A percentile compares a stretch with the other conserved stretches of the same genome.
phyloP scores from a whole-genome alignment of 2,797 vertebrate species.

The Semaprochilodus insignis region DNA sequence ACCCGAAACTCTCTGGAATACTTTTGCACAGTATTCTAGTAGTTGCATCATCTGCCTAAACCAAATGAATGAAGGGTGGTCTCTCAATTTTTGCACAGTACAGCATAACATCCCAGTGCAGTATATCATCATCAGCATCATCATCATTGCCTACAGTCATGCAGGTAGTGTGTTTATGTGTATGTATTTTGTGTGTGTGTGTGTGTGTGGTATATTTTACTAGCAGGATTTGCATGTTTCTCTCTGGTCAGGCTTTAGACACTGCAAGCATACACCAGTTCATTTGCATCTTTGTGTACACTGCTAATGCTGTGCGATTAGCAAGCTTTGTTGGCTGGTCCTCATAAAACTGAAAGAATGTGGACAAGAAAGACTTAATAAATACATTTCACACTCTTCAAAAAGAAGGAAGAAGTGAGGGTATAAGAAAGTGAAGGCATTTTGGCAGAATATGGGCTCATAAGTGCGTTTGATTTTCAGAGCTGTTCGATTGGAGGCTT shows the following conservation, averaged over 20 bases:
- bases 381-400: background rate
- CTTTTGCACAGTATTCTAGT: too few relatives aligned
- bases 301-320: constrained; percentile 55
- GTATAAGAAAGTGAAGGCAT: background rate
- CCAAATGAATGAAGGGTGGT: too few relatives aligned
- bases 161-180: background rate
- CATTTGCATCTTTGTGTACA: constrained; percentile 78
- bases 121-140: background rate
- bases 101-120: background rate
- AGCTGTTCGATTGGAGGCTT: background rate
- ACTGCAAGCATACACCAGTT: constrained; percentile 75
- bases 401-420: constrained; percentile 3
- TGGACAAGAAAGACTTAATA: constrained; percentile 4
- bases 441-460: background rate
- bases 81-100: background rate
- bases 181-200: constrained; percentile 12
- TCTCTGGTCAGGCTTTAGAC: constrained; percentile 76
- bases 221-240: constrained; percentile 76
- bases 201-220: constrained; percentile 53
- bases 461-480: background rate
- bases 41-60: too few relatives aligned
- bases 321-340: constrained; percentile 10
- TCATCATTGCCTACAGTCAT: background rate
- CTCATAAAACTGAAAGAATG: constrained; percentile 10
- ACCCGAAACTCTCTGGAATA: too few relatives aligned